Base-by-base conservation (phyloP, 2,888 invertebrate genomes). In the Mythimna lalbum region DNA sequence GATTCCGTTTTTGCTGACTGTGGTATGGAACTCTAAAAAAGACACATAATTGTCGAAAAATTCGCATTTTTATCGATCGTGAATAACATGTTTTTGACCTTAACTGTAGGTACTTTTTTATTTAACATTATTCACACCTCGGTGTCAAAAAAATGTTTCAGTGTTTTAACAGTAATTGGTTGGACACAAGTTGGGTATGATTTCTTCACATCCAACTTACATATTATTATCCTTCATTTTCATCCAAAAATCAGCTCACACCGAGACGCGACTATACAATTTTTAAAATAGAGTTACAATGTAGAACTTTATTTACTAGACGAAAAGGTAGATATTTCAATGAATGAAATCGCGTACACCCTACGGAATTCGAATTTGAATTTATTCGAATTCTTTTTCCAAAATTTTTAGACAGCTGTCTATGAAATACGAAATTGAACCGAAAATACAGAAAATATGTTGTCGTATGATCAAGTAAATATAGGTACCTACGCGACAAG, bases 391-490 rank as follows among this genome's bases (percentile, higher is more conserved):
- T 43, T 43, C 17, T 43, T 17, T 43, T 5, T 43, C 43, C 43
- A 4, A 61, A 33, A 49, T 52, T 12, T 53, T 61, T 7, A 61
- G 67, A 63, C 66, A 67, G 31, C 43, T 31, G 19, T 36, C 31
- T 52, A 23, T 50, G n/a, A n/a, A 27, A 27, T 27, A 27, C 27
- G 27, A 27, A 27, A 27, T 4, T 27, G 27, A 27, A 27, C n/a
- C n/a, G n/a, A n/a, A 27, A 27, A 27, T 27, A 27, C 4, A 17
- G 43, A 43, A 43, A 43, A 78, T 76, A 84, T 68, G 56, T 36
- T 5, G 62, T 73, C 82, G 76, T 63, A 84, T 84, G 82, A 76
- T 81, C 70, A 39, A 33, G 31, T 67, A 71, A 63, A 69, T 68
- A 63, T 68, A n/a, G n/a, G n/a, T n/a, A 2, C 43, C 43, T 43